These are phyloP conservation scores for Resseliella maxima DNA, from an alignment of 2,888 invertebrate species.

Conservation along the genomic window DNA sequence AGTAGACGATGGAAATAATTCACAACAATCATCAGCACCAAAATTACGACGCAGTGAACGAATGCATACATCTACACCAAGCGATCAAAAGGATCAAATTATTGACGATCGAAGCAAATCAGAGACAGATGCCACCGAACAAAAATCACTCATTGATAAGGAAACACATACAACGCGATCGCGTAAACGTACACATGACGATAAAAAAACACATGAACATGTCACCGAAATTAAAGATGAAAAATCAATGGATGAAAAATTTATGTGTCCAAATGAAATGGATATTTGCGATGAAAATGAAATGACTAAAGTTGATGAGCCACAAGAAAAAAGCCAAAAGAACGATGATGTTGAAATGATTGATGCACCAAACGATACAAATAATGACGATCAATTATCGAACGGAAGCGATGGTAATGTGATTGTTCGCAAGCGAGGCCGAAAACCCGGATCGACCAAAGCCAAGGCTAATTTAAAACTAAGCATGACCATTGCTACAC, in stretches of 20 bases:
- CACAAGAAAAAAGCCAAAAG: constrained; percentile 56
- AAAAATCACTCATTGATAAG: not conserved
- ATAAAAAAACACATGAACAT: not conserved
- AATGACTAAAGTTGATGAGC: not conserved
- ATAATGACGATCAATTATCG: constrained; percentile 56
- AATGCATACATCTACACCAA: constrained; percentile 38
- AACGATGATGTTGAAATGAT: constrained; percentile 56
- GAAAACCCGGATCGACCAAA: constrained; percentile 62
- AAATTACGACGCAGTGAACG: constrained; percentile 56
- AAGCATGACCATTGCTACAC: constrained; percentile 23
- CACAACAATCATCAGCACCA: constrained; percentile 49
- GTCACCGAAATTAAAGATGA: not conserved
- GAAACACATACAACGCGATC: constrained; percentile 3
- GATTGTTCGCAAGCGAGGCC: constrained; percentile 63
- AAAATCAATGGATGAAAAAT: not conserved
- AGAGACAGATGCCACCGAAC: not conserved
- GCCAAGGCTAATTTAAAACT: constrained; percentile 32
- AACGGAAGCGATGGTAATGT: constrained; percentile 54
- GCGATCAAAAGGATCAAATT: constrained; percentile 30
- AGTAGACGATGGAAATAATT: not conserved
- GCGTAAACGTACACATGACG: not conserved
- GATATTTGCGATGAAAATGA: not conserved
- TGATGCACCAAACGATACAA: constrained; percentile 3
- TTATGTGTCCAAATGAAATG: not conserved
- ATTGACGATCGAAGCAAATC: not conserved